Percentiles rank a stretch among this genome's conserved stretches.
Conservation (phyloP, 2,797 vertebrate species). For the Okamejei kenojei region DNA sequence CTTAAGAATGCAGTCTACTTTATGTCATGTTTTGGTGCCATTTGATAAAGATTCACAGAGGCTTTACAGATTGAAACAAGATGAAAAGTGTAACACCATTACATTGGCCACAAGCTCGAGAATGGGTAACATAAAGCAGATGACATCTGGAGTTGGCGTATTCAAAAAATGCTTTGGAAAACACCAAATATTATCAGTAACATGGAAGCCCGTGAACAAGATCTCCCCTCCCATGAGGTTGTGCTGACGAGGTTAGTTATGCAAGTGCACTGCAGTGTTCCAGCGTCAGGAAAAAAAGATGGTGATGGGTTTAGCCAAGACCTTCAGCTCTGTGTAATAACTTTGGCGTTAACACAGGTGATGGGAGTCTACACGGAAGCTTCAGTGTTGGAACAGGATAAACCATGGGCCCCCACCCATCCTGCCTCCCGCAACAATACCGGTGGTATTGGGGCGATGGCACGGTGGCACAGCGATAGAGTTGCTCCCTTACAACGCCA, state of each 20-base stretch:
- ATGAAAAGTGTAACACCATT: not conserved
- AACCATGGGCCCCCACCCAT: not conserved
- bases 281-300: not conserved
- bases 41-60: conserved; percentile 2
- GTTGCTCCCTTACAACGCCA: too few relatives aligned
- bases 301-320: not conserved
- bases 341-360: too few relatives aligned
- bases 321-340: not conserved
- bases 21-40: not conserved
- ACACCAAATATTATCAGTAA: not conserved
- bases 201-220: not conserved
- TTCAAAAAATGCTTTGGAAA: not conserved
- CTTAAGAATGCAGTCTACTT: not conserved
- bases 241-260: not conserved
- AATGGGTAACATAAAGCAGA: conserved; percentile 15
- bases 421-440: too few relatives aligned
- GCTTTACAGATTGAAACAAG: conserved; percentile 18
- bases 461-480: too few relatives aligned
- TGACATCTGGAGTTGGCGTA: not conserved
- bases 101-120: not conserved
- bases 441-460: too few relatives aligned
- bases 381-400: not conserved
- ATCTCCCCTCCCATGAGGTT: not conserved
- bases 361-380: not conserved
- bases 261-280: not conserved